Evolutionary conservation across 2,797 vertebrate species (phyloP), one percentile per base, ranked within the genome.

Genomic region (Coilia nasus): DNA sequence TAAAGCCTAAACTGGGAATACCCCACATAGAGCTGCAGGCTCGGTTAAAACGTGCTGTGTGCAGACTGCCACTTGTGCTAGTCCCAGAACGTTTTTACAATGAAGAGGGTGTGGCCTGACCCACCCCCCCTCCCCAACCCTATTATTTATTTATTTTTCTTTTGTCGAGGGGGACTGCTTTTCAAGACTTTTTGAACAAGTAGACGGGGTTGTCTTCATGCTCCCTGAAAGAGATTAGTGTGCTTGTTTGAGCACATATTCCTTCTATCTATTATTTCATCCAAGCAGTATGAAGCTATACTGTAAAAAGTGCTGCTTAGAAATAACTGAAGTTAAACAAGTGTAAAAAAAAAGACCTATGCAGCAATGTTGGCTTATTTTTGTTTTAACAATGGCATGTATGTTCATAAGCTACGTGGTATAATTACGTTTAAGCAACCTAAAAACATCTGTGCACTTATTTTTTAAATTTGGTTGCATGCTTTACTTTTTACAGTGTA

Each of bases 191-290:
- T 92, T 93, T 96, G 94, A 95, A 95, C 92, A 95, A 95, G 95
- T 95, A 95, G 92, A 91, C 93, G 93, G 93, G 94, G 95, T 92
- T 93, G 93, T 90, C 93, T 94, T 91, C 90, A 91, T 90, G 94
- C 91, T 94, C 90, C 94, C 95, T 96, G 95, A 95, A 95, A 92
- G 87, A 92, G 94, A 96, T 95, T 94, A 94, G 95, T 95, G 94
- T 93, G n/a, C n/a, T 94, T 94, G 95, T 93, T 92, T 93, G 67
- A 93, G 94, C 92, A 92, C 89, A 89, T 87, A 59, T 92, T 88
- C 28, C 90, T 89, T 89, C 88, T 92, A 86, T 92, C 89, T 90
- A 90, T 88, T 90, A 84, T 83, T 84, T 87, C 90, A 91, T 88
- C 90, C 91, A 92, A 93, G 92, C 93, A 92, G 91, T 94, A 92